These are phyloP conservation scores for Micrasema longulum DNA, from an alignment of 1,140 invertebrate species.

Conservation along the genomic window DNA sequence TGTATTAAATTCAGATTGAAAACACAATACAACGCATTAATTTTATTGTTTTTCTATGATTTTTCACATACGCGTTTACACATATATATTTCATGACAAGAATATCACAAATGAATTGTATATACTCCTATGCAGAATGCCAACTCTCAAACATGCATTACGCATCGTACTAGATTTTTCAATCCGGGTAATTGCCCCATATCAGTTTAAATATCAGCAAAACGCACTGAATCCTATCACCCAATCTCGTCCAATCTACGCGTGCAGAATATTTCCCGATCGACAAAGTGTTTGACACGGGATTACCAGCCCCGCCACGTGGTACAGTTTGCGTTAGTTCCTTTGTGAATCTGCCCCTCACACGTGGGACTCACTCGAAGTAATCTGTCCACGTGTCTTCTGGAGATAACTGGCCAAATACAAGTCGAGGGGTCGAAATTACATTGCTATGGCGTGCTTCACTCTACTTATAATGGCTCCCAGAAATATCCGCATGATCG, in stretches of 20 bases:
- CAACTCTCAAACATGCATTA: no score
- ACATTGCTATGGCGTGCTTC: slow-evolving; percentile 1
- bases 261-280: slow-evolving; percentile 20
- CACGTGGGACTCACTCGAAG: slow-evolving; percentile 15
- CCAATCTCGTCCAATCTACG: slow-evolving; percentile 12
- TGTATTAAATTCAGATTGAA: no score
- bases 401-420: slow-evolving; percentile 38
- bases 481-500: no score
- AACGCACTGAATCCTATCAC: slow-evolving; percentile 17
- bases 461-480: neutral
- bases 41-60: no score
- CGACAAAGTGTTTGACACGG: slow-evolving; percentile 13
- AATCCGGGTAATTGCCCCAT: slow-evolving; percentile 16
- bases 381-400: slow-evolving; percentile 33
- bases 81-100: no score
- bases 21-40: neutral
- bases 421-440: slow-evolving; percentile 17
- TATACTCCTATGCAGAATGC: no score
- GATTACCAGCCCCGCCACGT: slow-evolving; percentile 24
- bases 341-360: slow-evolving; percentile 21
- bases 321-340: slow-evolving; percentile 21
- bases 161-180: neutral
- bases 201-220: neutral
- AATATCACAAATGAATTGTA: no score
- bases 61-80: no score